Evolutionary conservation across 2,113 vertebrate genomes (phyloP).

Genomic region (Neodontobutis hainanensis): DNA sequence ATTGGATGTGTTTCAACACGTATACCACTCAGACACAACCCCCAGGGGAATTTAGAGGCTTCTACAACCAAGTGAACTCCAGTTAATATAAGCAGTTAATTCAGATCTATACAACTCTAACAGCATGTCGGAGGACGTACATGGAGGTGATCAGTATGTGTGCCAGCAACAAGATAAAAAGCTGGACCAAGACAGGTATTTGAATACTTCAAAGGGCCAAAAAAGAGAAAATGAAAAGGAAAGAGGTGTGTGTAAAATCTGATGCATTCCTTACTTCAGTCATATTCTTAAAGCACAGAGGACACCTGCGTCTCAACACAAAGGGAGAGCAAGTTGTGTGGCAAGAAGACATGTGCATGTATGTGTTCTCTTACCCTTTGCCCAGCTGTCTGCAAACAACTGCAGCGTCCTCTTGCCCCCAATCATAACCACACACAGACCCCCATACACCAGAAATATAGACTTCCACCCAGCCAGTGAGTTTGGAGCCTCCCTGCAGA

Average conservation of each 20-base stretch:
- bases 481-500: slow-evolving; percentile 82
- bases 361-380: slow-evolving; percentile 79
- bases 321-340: not conserved
- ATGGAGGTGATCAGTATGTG: not conserved
- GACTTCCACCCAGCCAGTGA: slow-evolving; percentile 88
- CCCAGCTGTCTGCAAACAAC: slow-evolving; percentile 89
- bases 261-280: slow-evolving; percentile 11
- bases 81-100: not conserved
- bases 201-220: slow-evolving; percentile 50
- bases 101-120: not conserved
- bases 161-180: slow-evolving; percentile 52
- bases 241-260: not conserved
- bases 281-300: slow-evolving; percentile 7
- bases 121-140: not conserved
- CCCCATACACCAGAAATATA: slow-evolving; percentile 86
- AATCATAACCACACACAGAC: slow-evolving; percentile 81
- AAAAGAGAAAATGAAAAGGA: slow-evolving; percentile 24
- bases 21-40: slow-evolving; percentile 33
- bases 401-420: slow-evolving; percentile 83
- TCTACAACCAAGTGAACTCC: slow-evolving; percentile 16
- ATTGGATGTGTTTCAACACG: slow-evolving; percentile 49
- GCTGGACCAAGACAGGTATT: slow-evolving; percentile 47
- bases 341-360: slow-evolving; percentile 13
- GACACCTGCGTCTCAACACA: slow-evolving; percentile 27
- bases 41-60: slow-evolving; percentile 36